Evolutionary conservation across 2,888 invertebrate species (phyloP).

Genomic region (Neelides folsomi): DNA sequence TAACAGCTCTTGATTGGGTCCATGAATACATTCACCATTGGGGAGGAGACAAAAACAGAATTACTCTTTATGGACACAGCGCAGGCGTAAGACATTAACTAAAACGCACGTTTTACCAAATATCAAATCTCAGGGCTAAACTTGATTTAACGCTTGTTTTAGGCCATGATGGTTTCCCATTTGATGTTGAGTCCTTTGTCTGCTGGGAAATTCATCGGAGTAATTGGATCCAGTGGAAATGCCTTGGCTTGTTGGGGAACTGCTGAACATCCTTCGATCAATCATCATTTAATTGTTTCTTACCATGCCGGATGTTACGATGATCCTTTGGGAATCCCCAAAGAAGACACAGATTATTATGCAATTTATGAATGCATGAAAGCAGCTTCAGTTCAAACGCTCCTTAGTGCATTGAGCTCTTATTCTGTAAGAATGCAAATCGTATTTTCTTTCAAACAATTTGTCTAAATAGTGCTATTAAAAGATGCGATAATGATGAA

Average conservation of each 20-base stretch:
- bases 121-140: too few species aligned
- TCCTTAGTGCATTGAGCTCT: constrained; percentile 1
- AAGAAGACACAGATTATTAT: background rate
- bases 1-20: constrained; percentile 17
- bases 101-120: too few species aligned
- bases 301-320: constrained; percentile 12
- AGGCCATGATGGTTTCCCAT: constrained; percentile 16
- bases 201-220: constrained; percentile 9
- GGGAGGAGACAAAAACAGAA: constrained; percentile 4
- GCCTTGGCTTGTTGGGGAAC: constrained; percentile 19
- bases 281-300: constrained; percentile 15
- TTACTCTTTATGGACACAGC: background rate
- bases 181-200: constrained; percentile 14
- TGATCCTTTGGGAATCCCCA: background rate
- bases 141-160: too few species aligned
- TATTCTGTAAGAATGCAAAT: constrained; percentile 10
- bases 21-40: constrained; percentile 18
- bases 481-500: background rate
- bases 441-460: too few species aligned
- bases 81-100: background rate
- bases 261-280: constrained; percentile 16
- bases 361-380: constrained; percentile 8
- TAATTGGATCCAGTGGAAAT: constrained; percentile 20
- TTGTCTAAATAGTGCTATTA: background rate
- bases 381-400: background rate